Conservation (phyloP, 2,888 invertebrate species). For the Metallyticus violacea region DNA sequence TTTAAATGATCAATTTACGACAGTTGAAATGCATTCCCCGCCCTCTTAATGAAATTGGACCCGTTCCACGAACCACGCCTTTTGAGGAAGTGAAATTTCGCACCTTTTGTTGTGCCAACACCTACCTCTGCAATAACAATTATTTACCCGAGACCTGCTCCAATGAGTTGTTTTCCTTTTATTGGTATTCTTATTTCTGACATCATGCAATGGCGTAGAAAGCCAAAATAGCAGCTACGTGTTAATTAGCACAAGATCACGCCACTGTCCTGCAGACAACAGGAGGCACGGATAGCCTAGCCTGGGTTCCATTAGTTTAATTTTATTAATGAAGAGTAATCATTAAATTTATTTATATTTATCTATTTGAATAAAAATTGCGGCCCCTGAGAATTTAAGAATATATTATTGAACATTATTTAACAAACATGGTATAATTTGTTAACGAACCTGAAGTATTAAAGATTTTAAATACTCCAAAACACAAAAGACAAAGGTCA, state of each 20-base stretch:
- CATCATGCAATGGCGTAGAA: neutral
- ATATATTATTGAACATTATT: no score
- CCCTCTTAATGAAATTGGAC: neutral
- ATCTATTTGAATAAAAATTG: no score
- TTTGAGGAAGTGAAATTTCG: neutral
- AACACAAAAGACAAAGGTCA: no score
- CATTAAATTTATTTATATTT: no score
- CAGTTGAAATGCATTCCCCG: neutral
- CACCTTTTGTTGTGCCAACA: neutral
- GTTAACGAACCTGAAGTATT: no score
- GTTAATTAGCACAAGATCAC: neutral
- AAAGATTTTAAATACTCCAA: no score
- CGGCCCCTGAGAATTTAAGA: no score
- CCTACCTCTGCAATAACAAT: neutral
- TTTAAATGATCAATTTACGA: neutral
- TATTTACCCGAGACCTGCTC: neutral
- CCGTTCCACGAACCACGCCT: neutral
- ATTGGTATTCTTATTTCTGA: neutral
- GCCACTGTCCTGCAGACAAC: neutral
- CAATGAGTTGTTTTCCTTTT: neutral
- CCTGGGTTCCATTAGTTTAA: neutral
- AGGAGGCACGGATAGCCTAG: neutral
- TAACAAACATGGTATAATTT: no score
- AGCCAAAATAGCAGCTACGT: neutral
- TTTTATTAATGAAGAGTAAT: no score